Conservation (phyloP, 2,797 vertebrate species). For the Gastrophryne carolinensis region DNA sequence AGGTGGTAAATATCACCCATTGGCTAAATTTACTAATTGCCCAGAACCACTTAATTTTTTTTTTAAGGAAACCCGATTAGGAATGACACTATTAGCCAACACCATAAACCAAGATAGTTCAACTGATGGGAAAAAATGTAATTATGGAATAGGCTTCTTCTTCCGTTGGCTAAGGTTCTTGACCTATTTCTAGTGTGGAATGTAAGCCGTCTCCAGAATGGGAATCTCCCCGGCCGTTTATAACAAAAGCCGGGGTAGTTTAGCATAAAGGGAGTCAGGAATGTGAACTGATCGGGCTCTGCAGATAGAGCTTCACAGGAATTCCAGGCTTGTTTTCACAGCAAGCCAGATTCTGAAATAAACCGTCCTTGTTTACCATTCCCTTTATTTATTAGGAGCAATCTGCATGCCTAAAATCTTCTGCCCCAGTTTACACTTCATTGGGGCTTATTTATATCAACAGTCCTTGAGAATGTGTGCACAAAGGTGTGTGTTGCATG, state of each 20-base stretch:
- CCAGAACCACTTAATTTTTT: no score
- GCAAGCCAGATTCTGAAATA: constrained; percentile 29
- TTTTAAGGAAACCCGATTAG: no score
- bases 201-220: constrained; percentile 19
- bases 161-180: no score
- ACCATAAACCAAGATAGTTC: no score
- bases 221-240: constrained; percentile 23
- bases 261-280: constrained; percentile 24
- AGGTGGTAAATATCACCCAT: no score
- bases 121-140: no score
- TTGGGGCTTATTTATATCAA: no score
- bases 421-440: not conserved
- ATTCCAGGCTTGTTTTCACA: constrained; percentile 38
- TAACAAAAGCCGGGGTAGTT: constrained; percentile 19
- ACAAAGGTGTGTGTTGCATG: not conserved
- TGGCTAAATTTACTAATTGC: no score
- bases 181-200: constrained; percentile 28
- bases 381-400: not conserved
- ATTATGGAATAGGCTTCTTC: no score
- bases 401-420: not conserved
- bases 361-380: not conserved
- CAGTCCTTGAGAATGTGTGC: not conserved
- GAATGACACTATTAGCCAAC: no score
- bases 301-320: constrained; percentile 25
- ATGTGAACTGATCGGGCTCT: constrained; percentile 30